phyloP scores from a whole-genome alignment of 2,888 invertebrate genomes.

The Acleris cristana region DNA sequence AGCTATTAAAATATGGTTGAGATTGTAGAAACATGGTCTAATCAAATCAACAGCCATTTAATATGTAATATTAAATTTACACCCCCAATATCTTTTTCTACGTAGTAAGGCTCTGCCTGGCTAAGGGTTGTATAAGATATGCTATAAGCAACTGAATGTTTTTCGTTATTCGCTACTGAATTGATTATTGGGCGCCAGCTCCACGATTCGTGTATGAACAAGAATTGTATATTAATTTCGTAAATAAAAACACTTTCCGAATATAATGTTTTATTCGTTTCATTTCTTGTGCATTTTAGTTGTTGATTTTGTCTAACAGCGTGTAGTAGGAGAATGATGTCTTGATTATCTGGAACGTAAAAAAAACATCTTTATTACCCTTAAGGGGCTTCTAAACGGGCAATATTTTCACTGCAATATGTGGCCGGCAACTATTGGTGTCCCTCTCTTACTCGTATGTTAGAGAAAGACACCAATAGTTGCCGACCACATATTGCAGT shows the following conservation, averaged over 20 bases:
- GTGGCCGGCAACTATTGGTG: too few relatives aligned
- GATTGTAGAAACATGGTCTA: constrained; percentile 1
- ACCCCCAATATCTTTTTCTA: too few relatives aligned
- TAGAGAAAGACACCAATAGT: too few relatives aligned
- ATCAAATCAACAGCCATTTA: too few relatives aligned
- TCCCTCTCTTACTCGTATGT: too few relatives aligned
- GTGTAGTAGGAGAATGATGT: constrained; percentile 79
- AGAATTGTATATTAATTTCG: constrained; percentile 82
- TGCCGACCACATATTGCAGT: too few relatives aligned
- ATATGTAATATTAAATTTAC: too few relatives aligned
- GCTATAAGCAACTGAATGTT: constrained; percentile 47
- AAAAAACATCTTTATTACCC: not conserved
- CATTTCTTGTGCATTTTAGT: constrained; percentile 46
- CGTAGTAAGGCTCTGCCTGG: not conserved
- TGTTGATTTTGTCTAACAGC: constrained; percentile 71
- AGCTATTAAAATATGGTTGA: constrained; percentile 1
- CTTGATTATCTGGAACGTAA: constrained; percentile 71
- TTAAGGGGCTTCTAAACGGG: too few relatives aligned
- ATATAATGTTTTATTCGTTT: constrained; percentile 52
- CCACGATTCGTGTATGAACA: constrained; percentile 67
- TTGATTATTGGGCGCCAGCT: constrained; percentile 17
- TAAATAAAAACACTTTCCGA: constrained; percentile 79
- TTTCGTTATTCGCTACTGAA: constrained; percentile 31
- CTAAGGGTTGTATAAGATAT: constrained; percentile 48
- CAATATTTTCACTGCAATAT: too few relatives aligned